phyloP scores from a whole-genome alignment of 2,113 vertebrate genomes.

The Labeo rohita region DNA sequence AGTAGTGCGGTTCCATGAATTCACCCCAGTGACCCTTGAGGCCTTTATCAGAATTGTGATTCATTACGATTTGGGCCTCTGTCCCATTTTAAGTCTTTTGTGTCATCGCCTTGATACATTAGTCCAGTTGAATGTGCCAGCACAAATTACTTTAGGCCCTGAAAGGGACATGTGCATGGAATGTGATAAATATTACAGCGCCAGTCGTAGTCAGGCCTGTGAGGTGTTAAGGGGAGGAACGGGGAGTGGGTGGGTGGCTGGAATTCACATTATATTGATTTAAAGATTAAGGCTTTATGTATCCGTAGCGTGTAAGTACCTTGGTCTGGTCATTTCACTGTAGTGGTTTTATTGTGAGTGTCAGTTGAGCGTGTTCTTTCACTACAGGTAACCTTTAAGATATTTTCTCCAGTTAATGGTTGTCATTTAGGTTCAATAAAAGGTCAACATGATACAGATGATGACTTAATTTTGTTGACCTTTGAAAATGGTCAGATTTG shows the following conservation, averaged over 20 bases:
- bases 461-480: constrained; percentile 53
- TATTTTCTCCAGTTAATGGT: constrained; percentile 43
- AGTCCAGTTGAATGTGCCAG: constrained; percentile 32
- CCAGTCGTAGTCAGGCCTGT: not conserved
- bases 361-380: constrained; percentile 38
- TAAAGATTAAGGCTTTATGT: constrained; percentile 35
- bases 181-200: constrained; percentile 34
- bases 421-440: constrained; percentile 49
- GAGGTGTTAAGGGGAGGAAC: not conserved
- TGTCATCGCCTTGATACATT: constrained; percentile 32
- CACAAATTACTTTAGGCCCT: constrained; percentile 34
- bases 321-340: constrained; percentile 13
- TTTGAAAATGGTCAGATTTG: constrained; percentile 32
- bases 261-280: constrained; percentile 41
- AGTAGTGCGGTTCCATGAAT: not conserved
- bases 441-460: constrained; percentile 54
- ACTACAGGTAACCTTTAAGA: constrained; percentile 52
- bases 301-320: not conserved
- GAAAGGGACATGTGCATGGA: constrained; percentile 10
- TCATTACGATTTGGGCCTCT: constrained; percentile 13
- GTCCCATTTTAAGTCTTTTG: constrained; percentile 31
- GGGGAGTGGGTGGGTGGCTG: not conserved
- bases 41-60: constrained; percentile 12
- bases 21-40: not conserved
- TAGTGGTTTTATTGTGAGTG: constrained; percentile 19